Conservation (phyloP, 2,888 invertebrate species). For the Herminia tarsipennalis region DNA sequence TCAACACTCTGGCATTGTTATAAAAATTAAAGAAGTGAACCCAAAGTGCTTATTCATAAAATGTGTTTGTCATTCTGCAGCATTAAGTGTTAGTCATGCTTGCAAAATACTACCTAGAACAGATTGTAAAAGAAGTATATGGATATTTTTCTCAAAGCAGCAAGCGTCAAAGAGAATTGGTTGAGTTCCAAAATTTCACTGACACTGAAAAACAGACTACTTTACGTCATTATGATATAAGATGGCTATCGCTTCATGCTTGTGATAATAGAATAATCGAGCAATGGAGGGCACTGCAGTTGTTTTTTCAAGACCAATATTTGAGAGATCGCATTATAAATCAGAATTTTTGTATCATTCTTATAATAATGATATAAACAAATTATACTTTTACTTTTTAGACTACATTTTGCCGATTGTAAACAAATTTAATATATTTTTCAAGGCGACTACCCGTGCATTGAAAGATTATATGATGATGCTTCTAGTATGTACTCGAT, state of each 20-base stretch:
- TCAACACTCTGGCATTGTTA: slow-evolving; percentile 19
- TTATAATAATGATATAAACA: neutral
- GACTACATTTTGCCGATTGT: slow-evolving; percentile 7
- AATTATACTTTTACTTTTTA: slow-evolving; percentile 9
- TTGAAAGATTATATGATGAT: slow-evolving; percentile 5
- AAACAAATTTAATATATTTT: slow-evolving; percentile 8
- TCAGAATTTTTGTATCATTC: no score
- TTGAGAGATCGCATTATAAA: no score
- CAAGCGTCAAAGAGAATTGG: slow-evolving; percentile 32
- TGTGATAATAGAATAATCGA: no score
- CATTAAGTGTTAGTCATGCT: no score
- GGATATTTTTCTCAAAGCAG: slow-evolving; percentile 31
- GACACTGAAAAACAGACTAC: no score
- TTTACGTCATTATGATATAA: no score
- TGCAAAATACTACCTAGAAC: slow-evolving; percentile 21
- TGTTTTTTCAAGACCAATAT: no score
- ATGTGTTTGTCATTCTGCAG: slow-evolving; percentile 32
- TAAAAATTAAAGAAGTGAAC: slow-evolving; percentile 32
- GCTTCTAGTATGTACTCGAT: slow-evolving; percentile 3
- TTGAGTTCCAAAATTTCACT: slow-evolving; percentile 3
- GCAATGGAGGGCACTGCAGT: no score
- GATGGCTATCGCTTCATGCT: no score
- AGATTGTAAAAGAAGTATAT: slow-evolving; percentile 30
- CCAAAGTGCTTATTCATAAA: slow-evolving; percentile 30
- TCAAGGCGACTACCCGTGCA: neutral